Percentiles rank a stretch among this genome's conserved stretches.
phyloP scores from a whole-genome alignment of 2,888 invertebrate genomes.

The Mamestra brassicae region DNA sequence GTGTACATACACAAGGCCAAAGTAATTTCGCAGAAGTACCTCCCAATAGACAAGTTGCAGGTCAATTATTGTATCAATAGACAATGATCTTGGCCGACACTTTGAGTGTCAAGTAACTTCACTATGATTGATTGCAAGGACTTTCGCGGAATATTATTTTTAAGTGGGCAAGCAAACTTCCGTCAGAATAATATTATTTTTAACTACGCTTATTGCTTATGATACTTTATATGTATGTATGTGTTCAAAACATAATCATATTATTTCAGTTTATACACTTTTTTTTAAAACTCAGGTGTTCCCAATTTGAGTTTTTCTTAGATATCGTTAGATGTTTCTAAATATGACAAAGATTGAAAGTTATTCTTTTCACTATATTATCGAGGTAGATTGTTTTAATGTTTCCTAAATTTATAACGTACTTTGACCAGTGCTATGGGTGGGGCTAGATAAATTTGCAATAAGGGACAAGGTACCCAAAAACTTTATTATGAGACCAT shows the following conservation, averaged over 20 bases:
- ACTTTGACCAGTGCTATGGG: background rate
- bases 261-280: too few relatives aligned
- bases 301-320: background rate
- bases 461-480: too few relatives aligned
- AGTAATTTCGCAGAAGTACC: constrained; percentile 56
- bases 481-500: too few relatives aligned
- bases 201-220: background rate
- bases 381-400: background rate
- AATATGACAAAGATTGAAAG: background rate
- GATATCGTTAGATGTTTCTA: background rate
- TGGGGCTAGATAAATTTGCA: too few relatives aligned
- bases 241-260: too few relatives aligned
- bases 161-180: background rate
- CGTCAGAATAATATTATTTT: background rate
- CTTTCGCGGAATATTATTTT: background rate
- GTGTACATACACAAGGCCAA: constrained; percentile 55
- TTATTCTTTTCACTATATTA: background rate
- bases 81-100: constrained; percentile 59
- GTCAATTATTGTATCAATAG: constrained; percentile 62
- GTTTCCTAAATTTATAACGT: background rate
- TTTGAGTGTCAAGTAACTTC: constrained; percentile 13
- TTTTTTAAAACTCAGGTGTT: background rate
- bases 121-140: background rate
- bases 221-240: background rate
- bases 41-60: constrained; percentile 48